Percentiles rank a stretch among this genome's conserved stretches.
phyloP scores from a whole-genome alignment of 2,113 vertebrate genomes.

The Entosphenus tridentatus region DNA sequence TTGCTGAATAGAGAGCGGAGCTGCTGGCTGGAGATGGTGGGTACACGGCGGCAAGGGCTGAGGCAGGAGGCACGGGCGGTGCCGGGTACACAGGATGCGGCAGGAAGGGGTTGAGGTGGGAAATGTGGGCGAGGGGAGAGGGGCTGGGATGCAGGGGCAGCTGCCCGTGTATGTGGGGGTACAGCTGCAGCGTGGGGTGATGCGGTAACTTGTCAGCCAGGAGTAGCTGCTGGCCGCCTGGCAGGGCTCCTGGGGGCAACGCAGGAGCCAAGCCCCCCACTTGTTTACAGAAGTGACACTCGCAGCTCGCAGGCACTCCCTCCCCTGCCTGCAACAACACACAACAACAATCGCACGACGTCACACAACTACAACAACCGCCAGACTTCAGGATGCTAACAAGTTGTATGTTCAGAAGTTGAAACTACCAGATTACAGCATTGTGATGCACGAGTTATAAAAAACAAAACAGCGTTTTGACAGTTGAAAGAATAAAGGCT shows the following conservation, averaged over 20 bases:
- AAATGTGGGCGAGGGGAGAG: conserved; percentile 61
- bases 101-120: conserved; percentile 14
- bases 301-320: conserved; percentile 48
- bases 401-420: too few species aligned
- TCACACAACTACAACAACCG: too few species aligned
- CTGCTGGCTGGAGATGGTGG: conserved; percentile 13
- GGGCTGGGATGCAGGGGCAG: conserved; percentile 66
- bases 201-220: conserved; percentile 45
- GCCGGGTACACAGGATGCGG: conserved; percentile 1
- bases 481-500: too few species aligned
- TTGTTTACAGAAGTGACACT: conserved; percentile 87
- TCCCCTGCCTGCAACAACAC: not conserved
- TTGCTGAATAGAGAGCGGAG: conserved; percentile 54
- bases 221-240: conserved; percentile 60
- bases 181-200: conserved; percentile 78
- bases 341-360: too few species aligned
- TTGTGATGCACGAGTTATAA: too few species aligned
- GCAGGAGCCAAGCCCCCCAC: conserved; percentile 28
- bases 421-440: too few species aligned
- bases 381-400: too few species aligned
- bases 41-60: not conserved
- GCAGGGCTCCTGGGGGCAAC: conserved; percentile 33
- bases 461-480: too few species aligned
- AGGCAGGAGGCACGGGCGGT: not conserved
- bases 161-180: conserved; percentile 92